Base-by-base conservation (phyloP, 1,140 invertebrate genomes). In the Lasioglossum baleicum region DNA sequence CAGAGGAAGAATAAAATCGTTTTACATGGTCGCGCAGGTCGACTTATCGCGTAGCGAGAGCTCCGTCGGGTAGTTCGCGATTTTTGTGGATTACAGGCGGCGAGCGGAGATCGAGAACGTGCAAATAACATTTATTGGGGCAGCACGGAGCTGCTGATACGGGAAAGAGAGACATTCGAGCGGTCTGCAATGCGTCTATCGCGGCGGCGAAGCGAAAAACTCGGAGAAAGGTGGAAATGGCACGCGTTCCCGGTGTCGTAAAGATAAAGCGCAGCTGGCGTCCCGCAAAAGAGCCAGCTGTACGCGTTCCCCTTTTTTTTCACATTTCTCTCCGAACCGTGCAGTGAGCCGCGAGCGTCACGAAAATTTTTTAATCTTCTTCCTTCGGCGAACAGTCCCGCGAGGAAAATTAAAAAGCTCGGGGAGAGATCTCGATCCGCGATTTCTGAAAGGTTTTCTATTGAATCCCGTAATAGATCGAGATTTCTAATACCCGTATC, bases 241-340 rank as follows among this genome's bases (percentile, higher is more conserved):
- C 76, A 75, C 76, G 68, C 77, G 70, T 20, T 83, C 72, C 61
- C 65, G 51, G 68, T 71, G 72, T 80, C 74, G 73, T 82, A 81
- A 84, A 87, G 84, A 87, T 86, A 87, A 88, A 86, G 83, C 81
- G 69, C 84, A 86, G 73, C 86, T 70, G 86, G 80, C 48, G 79
- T 81, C 81, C 70, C 74, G 44, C 67, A 67, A 75, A 77, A 80
- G 60, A 85, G 75, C 66, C 83, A 85, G 75, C 82, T 70, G 81
- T 78, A 68, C 76, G 77, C 56, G 6, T 40, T 7, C 26, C 35
- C 26, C 4, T 42, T 48, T 48, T 8, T 20, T 44, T 66, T 56
- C 63, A 64, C 20, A 42, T 76, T 56, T 67, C 15, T 56, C 74
- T 10, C 15, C 2, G 26, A 56, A 53, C 48, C 61, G 67, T 61